phyloP scores from a whole-genome alignment of 1,140 invertebrate species.

The Drepana arcuata region DNA sequence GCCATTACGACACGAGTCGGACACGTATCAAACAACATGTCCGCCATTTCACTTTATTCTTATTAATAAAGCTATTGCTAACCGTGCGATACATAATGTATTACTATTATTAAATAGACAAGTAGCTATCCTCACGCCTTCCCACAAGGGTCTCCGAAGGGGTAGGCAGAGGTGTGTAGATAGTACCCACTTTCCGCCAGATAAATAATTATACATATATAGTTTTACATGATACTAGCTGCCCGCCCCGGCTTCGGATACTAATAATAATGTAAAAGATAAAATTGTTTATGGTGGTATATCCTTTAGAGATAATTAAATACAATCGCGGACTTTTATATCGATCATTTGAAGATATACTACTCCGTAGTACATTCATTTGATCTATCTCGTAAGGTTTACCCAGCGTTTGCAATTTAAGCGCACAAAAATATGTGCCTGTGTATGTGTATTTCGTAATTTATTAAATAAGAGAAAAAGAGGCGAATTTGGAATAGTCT shows the following conservation, averaged over 20 bases:
- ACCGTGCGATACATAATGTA: constrained; percentile 4
- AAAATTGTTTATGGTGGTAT: neutral
- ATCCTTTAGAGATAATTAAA: neutral
- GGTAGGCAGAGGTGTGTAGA: neutral
- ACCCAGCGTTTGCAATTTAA: too few relatives aligned
- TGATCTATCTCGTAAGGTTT: neutral
- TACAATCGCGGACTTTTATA: neutral
- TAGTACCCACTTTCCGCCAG: neutral
- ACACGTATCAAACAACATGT: constrained; percentile 21
- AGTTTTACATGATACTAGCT: neutral
- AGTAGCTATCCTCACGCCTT: neutral
- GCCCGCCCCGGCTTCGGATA: too few relatives aligned
- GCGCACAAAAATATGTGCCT: too few relatives aligned
- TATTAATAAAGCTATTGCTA: constrained; percentile 8
- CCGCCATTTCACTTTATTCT: constrained; percentile 18
- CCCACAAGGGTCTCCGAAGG: neutral
- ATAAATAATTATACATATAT: neutral
- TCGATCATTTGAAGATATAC: too few relatives aligned
- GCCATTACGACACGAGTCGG: constrained; percentile 43
- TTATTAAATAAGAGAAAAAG: too few relatives aligned
- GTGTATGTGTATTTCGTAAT: too few relatives aligned
- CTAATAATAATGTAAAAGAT: too few relatives aligned
- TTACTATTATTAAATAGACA: constrained; percentile 10
- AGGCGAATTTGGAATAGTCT: too few relatives aligned
- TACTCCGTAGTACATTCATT: neutral